A percentile compares a stretch with the other conserved stretches of the same genome.
Conservation (phyloP, 2,888 invertebrate species). For the Leucophora obtusa region DNA sequence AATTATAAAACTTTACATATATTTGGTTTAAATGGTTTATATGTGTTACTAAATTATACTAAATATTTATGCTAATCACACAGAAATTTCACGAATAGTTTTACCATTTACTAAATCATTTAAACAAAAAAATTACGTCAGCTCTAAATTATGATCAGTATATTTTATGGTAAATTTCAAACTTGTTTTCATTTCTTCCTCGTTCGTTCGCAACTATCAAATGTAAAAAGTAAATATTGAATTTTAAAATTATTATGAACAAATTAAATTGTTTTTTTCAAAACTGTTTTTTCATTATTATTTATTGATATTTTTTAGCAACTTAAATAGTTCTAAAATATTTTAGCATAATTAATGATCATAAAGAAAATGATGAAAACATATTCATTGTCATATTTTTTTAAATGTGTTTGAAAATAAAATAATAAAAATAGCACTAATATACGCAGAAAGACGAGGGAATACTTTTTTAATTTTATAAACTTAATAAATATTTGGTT, state of each 20-base stretch:
- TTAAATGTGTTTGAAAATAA: constrained; percentile 21
- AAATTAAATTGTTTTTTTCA: not conserved
- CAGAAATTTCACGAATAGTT: constrained; percentile 14
- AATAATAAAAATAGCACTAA: constrained; percentile 26
- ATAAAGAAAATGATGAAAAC: constrained; percentile 34
- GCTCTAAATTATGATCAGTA: constrained; percentile 18
- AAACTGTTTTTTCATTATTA: not conserved
- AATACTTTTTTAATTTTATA: constrained; percentile 27
- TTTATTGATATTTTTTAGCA: not conserved
- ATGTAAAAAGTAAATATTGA: constrained; percentile 23
- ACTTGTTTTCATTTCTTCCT: constrained; percentile 19
- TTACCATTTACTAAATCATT: not conserved
- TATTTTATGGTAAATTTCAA: constrained; percentile 23
- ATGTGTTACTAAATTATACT: not conserved
- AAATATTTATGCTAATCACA: constrained; percentile 20
- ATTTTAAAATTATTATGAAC: not conserved
- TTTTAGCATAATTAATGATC: constrained; percentile 40
- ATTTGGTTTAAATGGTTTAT: not conserved
- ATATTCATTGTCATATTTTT: constrained; percentile 39
- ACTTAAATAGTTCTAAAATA: constrained; percentile 10
- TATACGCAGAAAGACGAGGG: constrained; percentile 20
- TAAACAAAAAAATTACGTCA: constrained; percentile 32
- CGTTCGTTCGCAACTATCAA: not conserved
- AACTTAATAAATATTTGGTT: constrained; percentile 19
- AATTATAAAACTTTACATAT: not conserved